phyloP scores from a whole-genome alignment of 2,888 invertebrate species.

The Amitus sp. region DNA sequence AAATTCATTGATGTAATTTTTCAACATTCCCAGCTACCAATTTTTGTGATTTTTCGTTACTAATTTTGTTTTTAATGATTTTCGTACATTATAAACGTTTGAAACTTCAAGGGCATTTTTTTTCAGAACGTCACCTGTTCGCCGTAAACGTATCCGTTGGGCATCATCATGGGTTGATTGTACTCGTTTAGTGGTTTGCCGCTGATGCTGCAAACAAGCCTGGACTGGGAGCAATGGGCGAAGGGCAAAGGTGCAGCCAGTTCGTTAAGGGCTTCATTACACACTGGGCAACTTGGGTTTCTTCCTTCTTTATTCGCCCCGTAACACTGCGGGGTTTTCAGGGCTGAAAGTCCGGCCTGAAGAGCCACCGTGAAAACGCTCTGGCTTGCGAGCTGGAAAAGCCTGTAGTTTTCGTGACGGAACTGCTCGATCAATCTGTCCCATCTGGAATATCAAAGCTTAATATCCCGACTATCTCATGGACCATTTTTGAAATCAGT shows the following conservation, averaged over 20 bases:
- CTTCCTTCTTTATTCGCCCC: constrained; percentile 71
- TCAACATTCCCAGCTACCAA: no score
- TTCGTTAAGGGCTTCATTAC: constrained; percentile 86
- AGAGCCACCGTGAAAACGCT: constrained; percentile 92
- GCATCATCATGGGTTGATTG: constrained; percentile 98
- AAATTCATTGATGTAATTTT: no score
- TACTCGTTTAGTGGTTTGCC: constrained; percentile 95
- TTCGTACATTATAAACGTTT: no score
- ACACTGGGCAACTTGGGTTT: constrained; percentile 92
- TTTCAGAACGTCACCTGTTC: constrained; percentile 73
- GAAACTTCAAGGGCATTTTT: no score
- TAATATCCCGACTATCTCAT: no score
- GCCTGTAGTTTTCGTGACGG: constrained; percentile 90
- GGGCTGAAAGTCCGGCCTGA: constrained; percentile 92
- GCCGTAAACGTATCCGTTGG: constrained; percentile 97
- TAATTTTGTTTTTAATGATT: no score
- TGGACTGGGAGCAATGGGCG: constrained; percentile 96
- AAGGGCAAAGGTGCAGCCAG: constrained; percentile 89
- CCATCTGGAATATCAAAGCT: constrained; percentile 72
- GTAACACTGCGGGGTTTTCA: constrained; percentile 83
- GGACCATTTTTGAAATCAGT: no score
- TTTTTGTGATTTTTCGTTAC: no score
- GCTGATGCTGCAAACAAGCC: constrained; percentile 90
- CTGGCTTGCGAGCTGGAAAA: constrained; percentile 92
- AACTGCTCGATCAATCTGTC: constrained; percentile 87